Base-by-base conservation (phyloP, 2,797 vertebrate species). In the Benthosema pterotum region DNA sequence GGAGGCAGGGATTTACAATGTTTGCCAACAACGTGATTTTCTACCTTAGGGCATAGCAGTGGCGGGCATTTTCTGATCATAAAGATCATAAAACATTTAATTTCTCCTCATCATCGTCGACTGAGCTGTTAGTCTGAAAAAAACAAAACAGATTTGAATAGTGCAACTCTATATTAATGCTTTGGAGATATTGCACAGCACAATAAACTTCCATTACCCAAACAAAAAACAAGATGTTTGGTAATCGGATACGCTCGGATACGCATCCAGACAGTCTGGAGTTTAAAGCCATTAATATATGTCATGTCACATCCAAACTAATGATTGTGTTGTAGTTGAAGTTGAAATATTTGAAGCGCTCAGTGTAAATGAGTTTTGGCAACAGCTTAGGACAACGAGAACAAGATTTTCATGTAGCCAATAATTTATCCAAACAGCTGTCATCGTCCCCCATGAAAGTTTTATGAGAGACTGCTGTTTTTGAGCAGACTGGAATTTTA, bases 231-330 rank as follows among this genome's bases (percentile, higher is more conserved):
- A 38, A 45, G 47, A 65, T 50, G 64, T 22, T 61, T 67, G 22
- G 22, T 25, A 46, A 15, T 22, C 12, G 64, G 13, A 79, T 70
- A 60, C 62, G 49, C 19, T 58, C 60, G 48, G 48, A 70, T 71
- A 73, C 50, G 60, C 45, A 70, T 77, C 57, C 59, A 57, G 59
- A 66, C 65, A 66, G 57, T 75, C 60, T 65, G 70, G 64, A 67
- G 57, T 78, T 71, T 53, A 67, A 64, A n/a, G n/a, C n/a, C n/a
- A n/a, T n/a, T n/a, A n/a, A n/a, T n/a, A 11, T 57, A 48, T 74
- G 75, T 74, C 69, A 72, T 69, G 74, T 75, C 69, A 69, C 47
- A 68, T 76, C 17, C 51, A 63, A 65, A 60, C 51, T 78, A 78
- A 84, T 71, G 77, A 78, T 69, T 43, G 59, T 53, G 59, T 4